phyloP scores from a whole-genome alignment of 2,888 invertebrate species.

The Himalopsyche kuldschensis region DNA sequence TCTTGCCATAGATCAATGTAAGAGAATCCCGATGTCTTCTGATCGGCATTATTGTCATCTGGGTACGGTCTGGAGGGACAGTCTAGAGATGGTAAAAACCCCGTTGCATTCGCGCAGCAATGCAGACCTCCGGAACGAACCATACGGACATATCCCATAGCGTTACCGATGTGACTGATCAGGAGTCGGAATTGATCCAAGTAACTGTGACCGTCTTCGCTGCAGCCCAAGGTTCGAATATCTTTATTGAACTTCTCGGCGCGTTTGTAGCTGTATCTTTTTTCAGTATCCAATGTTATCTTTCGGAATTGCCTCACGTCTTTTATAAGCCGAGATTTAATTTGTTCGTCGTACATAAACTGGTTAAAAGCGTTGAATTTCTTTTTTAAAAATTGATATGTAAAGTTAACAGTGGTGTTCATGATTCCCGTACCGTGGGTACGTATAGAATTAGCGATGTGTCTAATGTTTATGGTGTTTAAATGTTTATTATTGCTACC shows the following conservation, averaged over 20 bases:
- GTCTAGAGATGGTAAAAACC: conserved; percentile 83
- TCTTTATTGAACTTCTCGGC: conserved; percentile 93
- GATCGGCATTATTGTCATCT: no score
- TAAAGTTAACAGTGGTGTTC: conserved; percentile 91
- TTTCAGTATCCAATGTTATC: conserved; percentile 64
- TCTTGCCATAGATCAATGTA: conserved; percentile 61
- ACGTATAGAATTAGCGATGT: conserved; percentile 94
- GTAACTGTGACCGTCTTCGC: conserved; percentile 81
- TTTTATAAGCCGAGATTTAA: conserved; percentile 90
- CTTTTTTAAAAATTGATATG: conserved; percentile 90
- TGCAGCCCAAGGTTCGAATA: conserved; percentile 83
- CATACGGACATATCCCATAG: conserved; percentile 93
- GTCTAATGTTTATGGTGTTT: conserved; percentile 92
- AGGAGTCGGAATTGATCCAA: conserved; percentile 91
- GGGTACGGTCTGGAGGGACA: no score
- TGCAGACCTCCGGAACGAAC: conserved; percentile 92
- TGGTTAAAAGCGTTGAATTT: conserved; percentile 95
- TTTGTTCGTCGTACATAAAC: conserved; percentile 96
- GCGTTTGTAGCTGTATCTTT: conserved; percentile 82
- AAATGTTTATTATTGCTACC: conserved; percentile 90
- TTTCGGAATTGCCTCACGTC: conserved; percentile 84
- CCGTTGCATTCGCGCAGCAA: conserved; percentile 87
- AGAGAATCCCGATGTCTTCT: conserved; percentile 42
- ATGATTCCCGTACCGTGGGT: conserved; percentile 97
- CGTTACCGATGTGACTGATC: conserved; percentile 94